A percentile compares a stretch with the other conserved stretches of the same genome.
Evolutionary conservation across 2,888 invertebrate species (phyloP).

Genomic region (Oeneis ivallda): DNA sequence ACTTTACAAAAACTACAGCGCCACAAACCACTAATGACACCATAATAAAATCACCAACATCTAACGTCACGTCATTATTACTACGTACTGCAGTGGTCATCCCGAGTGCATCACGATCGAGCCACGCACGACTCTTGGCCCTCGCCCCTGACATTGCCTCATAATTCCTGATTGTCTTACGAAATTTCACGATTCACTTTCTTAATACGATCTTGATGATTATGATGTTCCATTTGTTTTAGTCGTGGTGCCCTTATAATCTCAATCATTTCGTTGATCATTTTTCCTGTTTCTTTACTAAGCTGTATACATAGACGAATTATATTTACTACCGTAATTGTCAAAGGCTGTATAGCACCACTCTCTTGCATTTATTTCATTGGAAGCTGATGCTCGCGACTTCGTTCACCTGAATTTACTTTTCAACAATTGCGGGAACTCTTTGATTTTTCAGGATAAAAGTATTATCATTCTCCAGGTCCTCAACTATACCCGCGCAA

Average conservation of each 20-base stretch:
- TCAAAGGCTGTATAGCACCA: too few relatives aligned
- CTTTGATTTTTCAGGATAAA: too few relatives aligned
- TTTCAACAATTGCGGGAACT: too few relatives aligned
- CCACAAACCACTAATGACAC: neutral
- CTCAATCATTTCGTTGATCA: neutral
- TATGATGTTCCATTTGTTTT: slow-evolving; percentile 23
- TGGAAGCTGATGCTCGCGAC: too few relatives aligned
- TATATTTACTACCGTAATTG: too few relatives aligned
- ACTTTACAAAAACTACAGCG: neutral
- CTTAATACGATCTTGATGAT: slow-evolving; percentile 21
- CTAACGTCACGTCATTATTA: slow-evolving; percentile 26
- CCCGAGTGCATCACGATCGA: slow-evolving; percentile 68
- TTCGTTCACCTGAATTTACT: too few relatives aligned
- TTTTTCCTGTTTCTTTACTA: neutral
- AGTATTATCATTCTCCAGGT: too few relatives aligned
- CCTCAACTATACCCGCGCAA: too few relatives aligned
- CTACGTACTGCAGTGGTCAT: slow-evolving; percentile 51
- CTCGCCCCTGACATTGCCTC: slow-evolving; percentile 73
- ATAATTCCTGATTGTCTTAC: slow-evolving; percentile 59
- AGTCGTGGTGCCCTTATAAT: slow-evolving; percentile 5
- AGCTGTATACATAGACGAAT: too few relatives aligned
- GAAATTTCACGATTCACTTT: slow-evolving; percentile 40
- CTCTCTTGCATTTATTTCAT: too few relatives aligned
- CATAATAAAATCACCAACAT: slow-evolving; percentile 16
- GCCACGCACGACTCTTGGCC: slow-evolving; percentile 65